Conservation (phyloP, 2,888 invertebrate species). For the Eutolmus rufibarbis region DNA sequence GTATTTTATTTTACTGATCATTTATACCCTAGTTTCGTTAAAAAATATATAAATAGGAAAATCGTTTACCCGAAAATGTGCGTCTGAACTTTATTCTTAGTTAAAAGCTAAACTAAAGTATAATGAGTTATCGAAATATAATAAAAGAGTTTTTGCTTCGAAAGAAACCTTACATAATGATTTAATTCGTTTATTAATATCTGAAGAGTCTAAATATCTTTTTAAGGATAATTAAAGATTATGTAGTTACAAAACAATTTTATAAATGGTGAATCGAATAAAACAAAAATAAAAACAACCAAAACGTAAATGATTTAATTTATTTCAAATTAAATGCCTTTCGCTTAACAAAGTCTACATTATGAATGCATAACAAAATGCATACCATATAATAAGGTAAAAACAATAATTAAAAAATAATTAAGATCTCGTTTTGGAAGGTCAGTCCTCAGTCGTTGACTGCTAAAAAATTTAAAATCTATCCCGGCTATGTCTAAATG, state of each 20-base stretch:
- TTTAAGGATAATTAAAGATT: not conserved
- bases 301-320: not conserved
- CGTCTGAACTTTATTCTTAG: too few species aligned
- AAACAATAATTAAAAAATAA: constrained; percentile 6
- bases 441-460: not conserved
- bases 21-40: too few species aligned
- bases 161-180: too few species aligned
- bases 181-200: too few species aligned
- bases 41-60: too few species aligned
- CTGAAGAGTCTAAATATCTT: not conserved
- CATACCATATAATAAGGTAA: not conserved
- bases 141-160: too few species aligned
- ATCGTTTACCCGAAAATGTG: too few species aligned
- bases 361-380: not conserved
- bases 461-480: not conserved
- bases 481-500: not conserved
- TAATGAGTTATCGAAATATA: too few species aligned
- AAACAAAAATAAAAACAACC: not conserved
- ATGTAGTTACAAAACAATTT: not conserved
- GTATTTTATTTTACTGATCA: too few species aligned
- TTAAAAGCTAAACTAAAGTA: too few species aligned
- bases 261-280: not conserved
- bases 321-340: not conserved
- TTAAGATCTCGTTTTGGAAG: not conserved
- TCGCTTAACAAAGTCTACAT: not conserved